Conservation (phyloP, 2,888 invertebrate species). For the Melanophora roralis region DNA sequence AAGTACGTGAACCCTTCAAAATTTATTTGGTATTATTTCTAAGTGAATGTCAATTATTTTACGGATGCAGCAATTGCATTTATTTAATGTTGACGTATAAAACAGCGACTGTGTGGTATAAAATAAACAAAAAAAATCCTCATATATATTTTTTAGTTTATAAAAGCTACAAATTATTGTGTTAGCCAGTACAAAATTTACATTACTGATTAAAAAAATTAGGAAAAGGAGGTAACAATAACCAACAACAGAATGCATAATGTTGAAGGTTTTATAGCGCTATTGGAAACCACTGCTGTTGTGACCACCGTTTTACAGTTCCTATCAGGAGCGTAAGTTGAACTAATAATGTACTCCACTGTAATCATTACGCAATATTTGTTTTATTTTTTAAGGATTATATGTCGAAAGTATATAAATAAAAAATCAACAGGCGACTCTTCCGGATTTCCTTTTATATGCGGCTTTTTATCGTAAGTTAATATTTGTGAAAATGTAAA, state of each 20-base stretch:
- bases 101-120: no score
- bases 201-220: no score
- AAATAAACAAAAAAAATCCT: no score
- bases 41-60: no score
- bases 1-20: no score
- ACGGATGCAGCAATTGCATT: no score
- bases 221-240: background rate
- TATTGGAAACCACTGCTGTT: constrained; percentile 80
- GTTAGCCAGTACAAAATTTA: no score
- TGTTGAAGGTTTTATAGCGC: constrained; percentile 65
- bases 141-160: background rate
- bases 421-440: constrained; percentile 87
- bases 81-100: no score
- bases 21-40: no score
- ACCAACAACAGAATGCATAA: constrained; percentile 50
- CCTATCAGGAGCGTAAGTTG: constrained; percentile 89
- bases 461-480: constrained; percentile 86
- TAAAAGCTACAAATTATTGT: no score
- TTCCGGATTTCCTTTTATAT: constrained; percentile 86
- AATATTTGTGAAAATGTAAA: no score
- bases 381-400: constrained; percentile 79
- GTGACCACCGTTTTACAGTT: constrained; percentile 89
- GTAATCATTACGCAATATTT: no score
- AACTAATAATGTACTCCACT: background rate
- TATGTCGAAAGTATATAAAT: constrained; percentile 85